Evolutionary conservation across 2,797 vertebrate genomes (phyloP).

Genomic region (Danio jaintianensis): DNA sequence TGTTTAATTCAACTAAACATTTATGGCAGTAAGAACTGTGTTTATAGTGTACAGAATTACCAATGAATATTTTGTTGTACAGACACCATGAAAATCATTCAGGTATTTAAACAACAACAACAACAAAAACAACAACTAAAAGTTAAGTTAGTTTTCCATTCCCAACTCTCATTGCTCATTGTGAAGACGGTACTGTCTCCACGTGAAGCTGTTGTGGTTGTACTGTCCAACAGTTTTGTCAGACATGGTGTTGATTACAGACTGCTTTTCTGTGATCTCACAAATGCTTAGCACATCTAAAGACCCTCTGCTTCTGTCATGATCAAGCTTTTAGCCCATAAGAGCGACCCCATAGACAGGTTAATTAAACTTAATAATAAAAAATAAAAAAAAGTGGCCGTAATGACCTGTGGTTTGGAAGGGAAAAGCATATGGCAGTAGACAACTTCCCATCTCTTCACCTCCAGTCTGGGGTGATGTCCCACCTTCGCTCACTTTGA

Average conservation of each 20-base stretch:
- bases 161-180: background rate
- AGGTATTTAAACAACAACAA: no score
- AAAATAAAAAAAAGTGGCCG: slow-evolving; percentile 53
- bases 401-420: slow-evolving; percentile 60
- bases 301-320: slow-evolving; percentile 49
- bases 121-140: background rate
- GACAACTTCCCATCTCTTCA: slow-evolving; percentile 59
- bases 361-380: slow-evolving; percentile 64
- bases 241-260: slow-evolving; percentile 56
- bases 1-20: no score
- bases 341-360: slow-evolving; percentile 41
- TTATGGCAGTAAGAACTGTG: background rate
- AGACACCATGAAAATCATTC: background rate
- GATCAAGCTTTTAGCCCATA: slow-evolving; percentile 44
- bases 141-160: background rate
- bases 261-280: slow-evolving; percentile 58
- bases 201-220: slow-evolving; percentile 53
- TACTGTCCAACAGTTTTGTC: slow-evolving; percentile 63
- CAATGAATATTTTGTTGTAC: background rate
- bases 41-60: background rate
- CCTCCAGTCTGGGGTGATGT: slow-evolving; percentile 44
- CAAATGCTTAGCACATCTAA: slow-evolving; percentile 58
- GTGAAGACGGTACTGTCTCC: slow-evolving; percentile 23
- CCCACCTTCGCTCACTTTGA: slow-evolving; percentile 74
- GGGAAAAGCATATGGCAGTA: slow-evolving; percentile 69